Percentiles rank a stretch among this genome's conserved stretches.
phyloP scores from a whole-genome alignment of 2,797 vertebrate genomes.

The Microcaecilia unicolor region DNA sequence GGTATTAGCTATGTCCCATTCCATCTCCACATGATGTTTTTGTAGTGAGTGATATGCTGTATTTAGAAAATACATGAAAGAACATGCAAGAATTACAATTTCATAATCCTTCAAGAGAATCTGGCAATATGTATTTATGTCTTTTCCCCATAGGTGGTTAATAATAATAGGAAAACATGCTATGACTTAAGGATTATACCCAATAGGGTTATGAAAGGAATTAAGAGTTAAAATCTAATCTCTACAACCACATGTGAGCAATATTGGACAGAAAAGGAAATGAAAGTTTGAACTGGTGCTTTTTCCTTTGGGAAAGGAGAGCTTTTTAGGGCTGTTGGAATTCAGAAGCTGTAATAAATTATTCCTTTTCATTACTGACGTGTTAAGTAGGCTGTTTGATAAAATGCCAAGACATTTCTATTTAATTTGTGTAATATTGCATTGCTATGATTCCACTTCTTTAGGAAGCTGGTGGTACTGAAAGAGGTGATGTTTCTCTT shows the following conservation, averaged over 20 bases:
- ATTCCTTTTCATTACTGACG: conserved; percentile 68
- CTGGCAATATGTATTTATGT: conserved; percentile 21
- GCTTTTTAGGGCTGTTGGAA: conserved; percentile 65
- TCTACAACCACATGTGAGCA: conserved; percentile 34
- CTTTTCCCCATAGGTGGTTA: conserved; percentile 39
- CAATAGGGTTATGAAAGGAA: conserved; percentile 55
- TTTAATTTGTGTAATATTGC: conserved; percentile 54
- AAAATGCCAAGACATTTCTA: conserved; percentile 57
- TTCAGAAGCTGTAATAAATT: conserved; percentile 65
- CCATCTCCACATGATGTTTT: no score
- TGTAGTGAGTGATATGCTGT: no score
- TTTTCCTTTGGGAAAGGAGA: conserved; percentile 58
- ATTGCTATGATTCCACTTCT: conserved; percentile 44
- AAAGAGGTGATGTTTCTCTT: conserved; percentile 31
- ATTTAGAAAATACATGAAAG: no score
- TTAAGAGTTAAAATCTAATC: conserved; percentile 35
- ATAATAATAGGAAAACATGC: conserved; percentile 39
- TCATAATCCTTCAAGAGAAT: no score
- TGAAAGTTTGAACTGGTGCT: conserved; percentile 41
- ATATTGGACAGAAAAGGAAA: conserved; percentile 61
- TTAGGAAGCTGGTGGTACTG: conserved; percentile 29
- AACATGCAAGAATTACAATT: no score
- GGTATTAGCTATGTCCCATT: no score
- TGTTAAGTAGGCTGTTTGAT: conserved; percentile 60
- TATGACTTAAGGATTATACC: conserved; percentile 53